phyloP scores from a whole-genome alignment of 2,888 invertebrate genomes.

The Rotaria macrura region DNA sequence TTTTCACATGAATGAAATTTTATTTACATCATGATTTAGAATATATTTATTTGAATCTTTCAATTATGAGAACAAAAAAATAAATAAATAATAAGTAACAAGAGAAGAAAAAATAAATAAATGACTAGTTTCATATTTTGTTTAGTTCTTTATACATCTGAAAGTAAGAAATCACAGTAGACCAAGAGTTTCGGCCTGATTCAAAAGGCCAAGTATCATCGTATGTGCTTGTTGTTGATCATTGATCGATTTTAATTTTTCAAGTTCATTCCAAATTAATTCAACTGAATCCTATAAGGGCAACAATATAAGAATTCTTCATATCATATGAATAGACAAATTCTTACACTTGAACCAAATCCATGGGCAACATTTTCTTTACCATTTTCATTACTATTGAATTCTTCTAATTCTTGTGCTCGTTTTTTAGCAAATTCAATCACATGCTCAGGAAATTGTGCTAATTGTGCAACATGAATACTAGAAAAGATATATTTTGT shows the following conservation, averaged over 20 bases:
- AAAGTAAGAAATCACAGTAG: not conserved
- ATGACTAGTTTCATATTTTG: not conserved
- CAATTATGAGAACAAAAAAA: not conserved
- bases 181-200: not conserved
- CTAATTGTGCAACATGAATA: constrained; percentile 31
- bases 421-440: constrained; percentile 30
- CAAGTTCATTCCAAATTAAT: not conserved
- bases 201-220: not conserved
- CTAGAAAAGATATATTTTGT: not conserved
- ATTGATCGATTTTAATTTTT: not conserved
- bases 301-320: not conserved
- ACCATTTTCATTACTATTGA: constrained; percentile 5
- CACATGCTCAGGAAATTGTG: constrained; percentile 34
- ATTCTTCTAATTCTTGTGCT: constrained; percentile 32
- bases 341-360: not conserved
- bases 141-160: not conserved
- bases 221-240: not conserved
- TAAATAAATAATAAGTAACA: not conserved
- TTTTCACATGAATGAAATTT: too few relatives aligned
- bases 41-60: not conserved
- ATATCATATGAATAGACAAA: not conserved
- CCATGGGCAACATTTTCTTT: constrained; percentile 15
- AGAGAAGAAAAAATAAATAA: not conserved
- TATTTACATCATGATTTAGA: not conserved
- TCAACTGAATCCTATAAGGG: not conserved